Evolutionary conservation across 2,888 invertebrate species (phyloP), one percentile per base, ranked within the genome.

Genomic region (Laothoe populi): DNA sequence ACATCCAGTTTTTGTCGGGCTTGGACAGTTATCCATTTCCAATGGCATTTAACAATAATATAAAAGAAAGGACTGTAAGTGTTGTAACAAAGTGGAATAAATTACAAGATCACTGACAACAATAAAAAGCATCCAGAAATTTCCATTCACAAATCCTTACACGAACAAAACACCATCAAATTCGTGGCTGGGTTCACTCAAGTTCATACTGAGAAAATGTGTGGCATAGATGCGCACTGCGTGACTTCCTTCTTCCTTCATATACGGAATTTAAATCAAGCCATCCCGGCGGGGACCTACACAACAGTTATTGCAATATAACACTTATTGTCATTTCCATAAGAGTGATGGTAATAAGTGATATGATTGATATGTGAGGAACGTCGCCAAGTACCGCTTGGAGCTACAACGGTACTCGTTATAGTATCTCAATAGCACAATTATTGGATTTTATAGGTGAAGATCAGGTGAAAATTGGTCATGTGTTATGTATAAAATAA

Each of bases 171-270:
- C 66, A 77, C 74, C 70, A 77, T 80, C 77, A 68, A 74, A 77
- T 72, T 72, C 67, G 63, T 38, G 62, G 68, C 66, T 65, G 86
- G 78, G 91, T 89, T 91, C 91, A 92, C 73, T 83, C 79, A 86
- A 86, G 90, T 90, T 91, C 88, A 87, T 85, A 86, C 86, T 86
- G 90, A 91, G 92, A 92, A 88, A 90, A 90, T 86, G 87, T 89
- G 88, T 90, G 86, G 84, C 88, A 90, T 88, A 90, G 86, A 90
- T 87, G 87, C 81, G 79, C 78, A 73, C 75, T 79, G 80, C 89
- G 88, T 88, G 90, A 91, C 92, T 92, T 92, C 92, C 92, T 91
- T 89, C 88, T 90, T 90, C 91, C 90, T 84, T 86, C 92, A 89
- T 88, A 88, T 89, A 83, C 90, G 84, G 91, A 92, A 92, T 92